Evolutionary conservation across 2,797 vertebrate species (phyloP), one percentile per base, ranked within the genome.

Genomic region (Chelon labrosus): DNA sequence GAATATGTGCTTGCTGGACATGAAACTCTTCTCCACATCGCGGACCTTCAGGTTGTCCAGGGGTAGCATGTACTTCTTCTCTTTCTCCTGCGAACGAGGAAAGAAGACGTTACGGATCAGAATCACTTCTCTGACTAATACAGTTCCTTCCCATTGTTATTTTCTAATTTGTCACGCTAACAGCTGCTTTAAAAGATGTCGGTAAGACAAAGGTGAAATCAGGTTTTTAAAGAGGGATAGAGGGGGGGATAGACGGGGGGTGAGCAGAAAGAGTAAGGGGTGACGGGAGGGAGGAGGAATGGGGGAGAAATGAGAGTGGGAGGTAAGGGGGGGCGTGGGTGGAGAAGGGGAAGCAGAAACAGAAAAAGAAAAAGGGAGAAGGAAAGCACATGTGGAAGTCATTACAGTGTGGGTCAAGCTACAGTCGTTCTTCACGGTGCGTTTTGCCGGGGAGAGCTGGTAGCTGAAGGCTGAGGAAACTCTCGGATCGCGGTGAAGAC

Each of bases 341-440:
- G 85, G 57, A 61, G 71, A 51, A 49, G 82, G 53, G 72, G 78
- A 61, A 41, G 64, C 27, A 77, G 80, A 77, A 67, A 55, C 64
- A 79, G 73, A 81, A 73, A 84, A 75, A 73, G 83, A 84, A 79
- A 85, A 70, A 82, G 64, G 74, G 84, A 86, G 83, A 95, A 93
- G 94, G 94, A 93, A 91, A 95, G 72, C 96, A 97, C 97, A 99
- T 97, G 95, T 98, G 97, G 96, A 97, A 97, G 95, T 95, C 96
- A 97, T 99, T 98, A 99, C 92, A 92, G 92, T 90, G 94, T 93
- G 95, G 95, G 96, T 96, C 95, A 96, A 95, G 96, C 96, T 95
- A 95, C 95, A 96, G 94, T 92, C 87, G 88, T 88, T 91, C 79
- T 88, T 91, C 88, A 85, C 72, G 77, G 88, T 85, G 82, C 52